These are phyloP conservation scores for Aphidius colemani DNA, from an alignment of 2,888 invertebrate species.

Conservation along the genomic window DNA sequence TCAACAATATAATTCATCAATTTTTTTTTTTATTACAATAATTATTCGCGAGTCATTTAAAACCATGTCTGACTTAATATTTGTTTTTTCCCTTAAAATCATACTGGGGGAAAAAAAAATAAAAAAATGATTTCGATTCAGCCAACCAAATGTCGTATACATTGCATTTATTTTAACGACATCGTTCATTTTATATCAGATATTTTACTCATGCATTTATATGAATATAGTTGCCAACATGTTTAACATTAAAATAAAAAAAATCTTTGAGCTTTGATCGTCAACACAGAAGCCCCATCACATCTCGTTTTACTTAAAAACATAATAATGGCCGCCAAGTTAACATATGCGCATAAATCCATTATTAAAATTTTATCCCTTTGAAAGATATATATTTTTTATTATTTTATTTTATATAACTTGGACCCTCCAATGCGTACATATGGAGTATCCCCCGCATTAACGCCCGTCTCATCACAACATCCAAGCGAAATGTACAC, in stretches of 20 bases:
- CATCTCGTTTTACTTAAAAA: conserved; percentile 11
- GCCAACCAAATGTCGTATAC: neutral
- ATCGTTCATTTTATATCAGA: neutral
- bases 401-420: conserved; percentile 47
- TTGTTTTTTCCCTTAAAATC: no score
- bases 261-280: conserved; percentile 15
- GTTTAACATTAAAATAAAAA: neutral
- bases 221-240: conserved; percentile 3
- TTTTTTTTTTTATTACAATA: no score
- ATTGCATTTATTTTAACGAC: neutral
- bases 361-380: conserved; percentile 54
- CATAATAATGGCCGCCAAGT: conserved; percentile 51
- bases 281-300: neutral
- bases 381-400: conserved; percentile 48
- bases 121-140: neutral
- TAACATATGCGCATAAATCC: conserved; percentile 61
- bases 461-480: conserved; percentile 34
- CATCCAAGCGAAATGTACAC: conserved; percentile 37
- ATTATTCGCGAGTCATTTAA: no score
- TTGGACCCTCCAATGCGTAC: conserved; percentile 38
- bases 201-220: conserved; percentile 3
- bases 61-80: no score
- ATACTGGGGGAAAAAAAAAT: no score
- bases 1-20: no score
- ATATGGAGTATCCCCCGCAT: conserved; percentile 41